Evolutionary conservation across 2,797 vertebrate species (phyloP).

Genomic region (Knipowitschia caucasica): DNA sequence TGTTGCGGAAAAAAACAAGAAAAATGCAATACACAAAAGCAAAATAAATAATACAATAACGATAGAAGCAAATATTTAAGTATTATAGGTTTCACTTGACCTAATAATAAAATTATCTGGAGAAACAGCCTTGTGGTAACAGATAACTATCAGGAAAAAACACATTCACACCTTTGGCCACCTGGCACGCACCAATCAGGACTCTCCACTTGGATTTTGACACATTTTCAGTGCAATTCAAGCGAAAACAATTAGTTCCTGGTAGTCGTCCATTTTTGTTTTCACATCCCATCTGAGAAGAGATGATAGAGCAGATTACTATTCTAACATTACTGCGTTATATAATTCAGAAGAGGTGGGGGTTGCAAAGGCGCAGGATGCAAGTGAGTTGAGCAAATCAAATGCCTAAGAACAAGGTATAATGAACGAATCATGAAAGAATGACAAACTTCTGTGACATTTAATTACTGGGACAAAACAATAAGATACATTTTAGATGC

Average conservation of each 20-base stretch:
- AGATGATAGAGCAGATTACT: conserved; percentile 47
- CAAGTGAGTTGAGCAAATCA: conserved; percentile 19
- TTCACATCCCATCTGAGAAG: conserved; percentile 16
- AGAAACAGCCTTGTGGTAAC: conserved; percentile 1
- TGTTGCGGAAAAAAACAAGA: conserved; percentile 55
- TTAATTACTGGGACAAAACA: not conserved
- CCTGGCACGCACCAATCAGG: conserved; percentile 19
- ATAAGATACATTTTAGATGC: conserved; percentile 29
- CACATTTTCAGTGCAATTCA: conserved; percentile 20
- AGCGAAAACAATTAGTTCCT: conserved; percentile 30
- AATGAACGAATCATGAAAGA: not conserved
- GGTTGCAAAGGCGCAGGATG: conserved; percentile 6
- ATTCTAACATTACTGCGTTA: conserved; percentile 47
- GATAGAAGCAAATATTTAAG: not conserved
- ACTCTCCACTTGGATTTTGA: conserved; percentile 18
- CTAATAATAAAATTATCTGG: not conserved
- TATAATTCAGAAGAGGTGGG: conserved; percentile 38
- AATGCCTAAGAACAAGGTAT: not conserved
- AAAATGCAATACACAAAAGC: not conserved
- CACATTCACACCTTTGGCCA: conserved; percentile 10
- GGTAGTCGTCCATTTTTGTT: conserved; percentile 19
- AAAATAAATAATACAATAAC: not conserved
- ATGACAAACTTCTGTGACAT: not conserved
- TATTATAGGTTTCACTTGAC: not conserved
- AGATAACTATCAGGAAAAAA: conserved; percentile 8